A percentile compares a stretch with the other conserved stretches of the same genome.
Conservation (phyloP, 23 tunicate genomes). For the Styela plicata region DNA sequence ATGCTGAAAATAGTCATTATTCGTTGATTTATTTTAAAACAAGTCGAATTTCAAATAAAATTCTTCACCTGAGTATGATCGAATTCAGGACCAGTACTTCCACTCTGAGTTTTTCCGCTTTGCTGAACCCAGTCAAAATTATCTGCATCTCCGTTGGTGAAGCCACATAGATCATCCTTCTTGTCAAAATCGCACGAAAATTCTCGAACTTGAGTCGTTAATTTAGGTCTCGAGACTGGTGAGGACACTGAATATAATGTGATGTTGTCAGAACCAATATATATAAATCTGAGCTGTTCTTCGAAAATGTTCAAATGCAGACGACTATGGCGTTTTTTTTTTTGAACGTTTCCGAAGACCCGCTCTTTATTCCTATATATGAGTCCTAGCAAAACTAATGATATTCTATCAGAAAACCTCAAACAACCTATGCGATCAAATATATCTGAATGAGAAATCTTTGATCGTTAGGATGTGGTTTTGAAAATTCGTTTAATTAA, state of each 20-base stretch:
- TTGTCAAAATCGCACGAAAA: conserved; percentile 59
- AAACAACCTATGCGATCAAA: too few species aligned
- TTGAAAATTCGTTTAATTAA: background rate
- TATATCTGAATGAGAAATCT: background rate
- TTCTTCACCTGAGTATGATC: conserved; percentile 83
- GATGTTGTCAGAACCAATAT: too few species aligned
- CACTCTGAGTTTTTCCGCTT: conserved; percentile 67
- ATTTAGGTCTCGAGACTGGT: background rate
- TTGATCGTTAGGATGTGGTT: background rate
- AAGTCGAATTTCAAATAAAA: too few species aligned
- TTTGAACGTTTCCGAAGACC: too few species aligned
- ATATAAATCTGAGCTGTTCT: too few species aligned
- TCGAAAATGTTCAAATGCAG: too few species aligned
- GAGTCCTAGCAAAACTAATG: too few species aligned
- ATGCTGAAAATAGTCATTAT: too few species aligned
- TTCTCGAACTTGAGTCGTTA: background rate
- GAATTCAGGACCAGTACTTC: conserved; percentile 74
- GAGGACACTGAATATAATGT: background rate
- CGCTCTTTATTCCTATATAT: too few species aligned
- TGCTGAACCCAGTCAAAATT: conserved; percentile 77
- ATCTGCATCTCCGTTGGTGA: conserved; percentile 38
- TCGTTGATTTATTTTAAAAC: too few species aligned
- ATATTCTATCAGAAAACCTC: too few species aligned
- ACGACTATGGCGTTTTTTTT: too few species aligned
- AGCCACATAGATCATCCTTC: conserved; percentile 31